Evolutionary conservation across 2,113 vertebrate species (phyloP).

Genomic region (Paraplagusia blochii): DNA sequence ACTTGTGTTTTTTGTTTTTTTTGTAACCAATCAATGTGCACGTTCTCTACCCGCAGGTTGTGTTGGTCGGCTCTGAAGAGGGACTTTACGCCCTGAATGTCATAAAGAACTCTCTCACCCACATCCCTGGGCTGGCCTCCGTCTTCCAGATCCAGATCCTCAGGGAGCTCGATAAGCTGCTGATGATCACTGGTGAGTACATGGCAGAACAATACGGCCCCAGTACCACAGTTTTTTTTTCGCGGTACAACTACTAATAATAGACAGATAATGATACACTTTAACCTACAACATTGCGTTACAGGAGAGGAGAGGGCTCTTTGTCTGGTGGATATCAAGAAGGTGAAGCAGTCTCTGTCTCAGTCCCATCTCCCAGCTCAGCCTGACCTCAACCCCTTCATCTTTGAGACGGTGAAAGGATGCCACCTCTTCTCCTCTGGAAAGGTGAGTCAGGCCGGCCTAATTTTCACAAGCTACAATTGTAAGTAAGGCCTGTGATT

Average conservation of each 20-base stretch:
- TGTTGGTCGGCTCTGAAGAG: conserved; percentile 95
- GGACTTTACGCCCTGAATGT: conserved; percentile 96
- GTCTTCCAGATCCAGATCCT: conserved; percentile 98
- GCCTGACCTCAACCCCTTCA: conserved; percentile 86
- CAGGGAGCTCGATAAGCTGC: conserved; percentile 94
- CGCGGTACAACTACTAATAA: too few species aligned
- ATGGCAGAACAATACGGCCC: background rate
- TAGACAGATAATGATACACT: too few species aligned
- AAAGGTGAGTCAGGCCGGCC: conserved; percentile 75
- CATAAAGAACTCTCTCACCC: conserved; percentile 95
- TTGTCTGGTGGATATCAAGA: conserved; percentile 94
- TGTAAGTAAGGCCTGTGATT: conserved; percentile 6
- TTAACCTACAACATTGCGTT: background rate
- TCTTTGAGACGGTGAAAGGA: conserved; percentile 95
- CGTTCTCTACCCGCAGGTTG: conserved; percentile 77
- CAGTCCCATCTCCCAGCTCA: conserved; percentile 97
- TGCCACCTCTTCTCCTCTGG: conserved; percentile 96
- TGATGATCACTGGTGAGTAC: conserved; percentile 93
- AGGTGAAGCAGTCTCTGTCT: conserved; percentile 94
- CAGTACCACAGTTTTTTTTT: background rate
- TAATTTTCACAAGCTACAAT: conserved; percentile 7
- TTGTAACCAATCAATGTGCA: too few species aligned
- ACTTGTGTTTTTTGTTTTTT: too few species aligned
- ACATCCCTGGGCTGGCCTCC: conserved; percentile 90
- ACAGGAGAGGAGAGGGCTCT: conserved; percentile 91